Conservation (phyloP, 2,888 invertebrate genomes). For the Andrena chrysosceles region DNA sequence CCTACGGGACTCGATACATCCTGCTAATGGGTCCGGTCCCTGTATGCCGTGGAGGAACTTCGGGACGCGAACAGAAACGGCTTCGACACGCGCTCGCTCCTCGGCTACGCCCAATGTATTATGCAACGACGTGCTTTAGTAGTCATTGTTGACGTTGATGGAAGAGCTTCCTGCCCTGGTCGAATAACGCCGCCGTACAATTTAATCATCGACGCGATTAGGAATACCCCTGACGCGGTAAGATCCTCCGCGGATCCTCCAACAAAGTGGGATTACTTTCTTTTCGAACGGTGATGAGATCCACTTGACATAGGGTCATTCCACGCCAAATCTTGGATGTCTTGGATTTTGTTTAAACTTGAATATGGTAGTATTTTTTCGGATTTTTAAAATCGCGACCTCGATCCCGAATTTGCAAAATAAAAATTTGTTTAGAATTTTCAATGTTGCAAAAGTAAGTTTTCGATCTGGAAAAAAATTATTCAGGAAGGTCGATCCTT, state of each 20-base stretch:
- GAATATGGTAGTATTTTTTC: too few relatives aligned
- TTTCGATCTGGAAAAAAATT: too few relatives aligned
- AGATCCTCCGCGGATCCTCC: neutral
- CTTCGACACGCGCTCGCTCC: constrained; percentile 51
- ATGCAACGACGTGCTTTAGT: constrained; percentile 64
- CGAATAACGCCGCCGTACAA: constrained; percentile 14
- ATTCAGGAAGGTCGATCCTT: too few relatives aligned
- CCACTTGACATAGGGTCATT: neutral
- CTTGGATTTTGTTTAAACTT: too few relatives aligned
- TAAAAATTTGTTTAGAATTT: too few relatives aligned
- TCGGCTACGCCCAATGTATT: constrained; percentile 63
- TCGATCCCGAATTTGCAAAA: too few relatives aligned
- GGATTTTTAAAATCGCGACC: too few relatives aligned
- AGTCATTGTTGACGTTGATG: constrained; percentile 70
- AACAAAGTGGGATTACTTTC: neutral
- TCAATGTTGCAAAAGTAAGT: too few relatives aligned
- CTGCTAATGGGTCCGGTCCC: constrained; percentile 79
- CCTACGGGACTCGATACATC: constrained; percentile 81
- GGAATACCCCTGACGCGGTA: neutral
- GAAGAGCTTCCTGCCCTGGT: constrained; percentile 29
- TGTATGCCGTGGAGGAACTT: constrained; percentile 67
- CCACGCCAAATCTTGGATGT: too few relatives aligned
- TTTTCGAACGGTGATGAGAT: neutral
- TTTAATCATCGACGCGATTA: constrained; percentile 25
- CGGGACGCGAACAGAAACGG: constrained; percentile 57